phyloP scores from a whole-genome alignment of 64 coral and sea anemone species.

The Astreopora myriophthalma region DNA sequence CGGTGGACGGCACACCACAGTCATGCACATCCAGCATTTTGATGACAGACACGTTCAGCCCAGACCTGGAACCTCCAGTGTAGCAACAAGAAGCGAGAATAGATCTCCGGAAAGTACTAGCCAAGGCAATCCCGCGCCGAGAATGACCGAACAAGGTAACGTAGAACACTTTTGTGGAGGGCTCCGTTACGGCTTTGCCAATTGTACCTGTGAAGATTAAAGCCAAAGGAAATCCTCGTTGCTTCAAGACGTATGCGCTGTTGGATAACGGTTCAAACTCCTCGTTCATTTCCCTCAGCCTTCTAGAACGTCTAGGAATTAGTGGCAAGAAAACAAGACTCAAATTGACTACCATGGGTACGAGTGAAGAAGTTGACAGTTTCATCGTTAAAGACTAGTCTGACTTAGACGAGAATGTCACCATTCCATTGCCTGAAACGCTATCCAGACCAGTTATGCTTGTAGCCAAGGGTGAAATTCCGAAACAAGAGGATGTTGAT shows the following conservation, averaged over 20 bases:
- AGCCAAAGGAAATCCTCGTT: no score
- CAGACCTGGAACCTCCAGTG: neutral
- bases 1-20: neutral
- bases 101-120: neutral
- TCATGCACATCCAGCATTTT: no score
- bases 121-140: neutral
- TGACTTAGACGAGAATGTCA: constrained; percentile 6
- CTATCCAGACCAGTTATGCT: constrained; percentile 10
- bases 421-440: neutral
- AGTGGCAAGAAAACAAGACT: neutral
- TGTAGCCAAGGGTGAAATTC: constrained; percentile 18
- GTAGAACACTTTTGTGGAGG: neutral
- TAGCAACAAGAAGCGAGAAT: neutral
- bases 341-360: constrained; percentile 14
- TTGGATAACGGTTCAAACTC: no score
- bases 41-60: no score
- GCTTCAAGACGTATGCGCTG: no score
- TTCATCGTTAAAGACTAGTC: no score
- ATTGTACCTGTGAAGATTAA: no score
- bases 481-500: constrained; percentile 38
- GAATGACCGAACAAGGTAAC: neutral
- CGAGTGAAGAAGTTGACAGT: no score
- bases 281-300: neutral
- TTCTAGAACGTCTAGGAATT: neutral
- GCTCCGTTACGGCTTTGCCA: no score